phyloP scores from a whole-genome alignment of 2,797 vertebrate genomes.

The Lepus townsendii region DNA sequence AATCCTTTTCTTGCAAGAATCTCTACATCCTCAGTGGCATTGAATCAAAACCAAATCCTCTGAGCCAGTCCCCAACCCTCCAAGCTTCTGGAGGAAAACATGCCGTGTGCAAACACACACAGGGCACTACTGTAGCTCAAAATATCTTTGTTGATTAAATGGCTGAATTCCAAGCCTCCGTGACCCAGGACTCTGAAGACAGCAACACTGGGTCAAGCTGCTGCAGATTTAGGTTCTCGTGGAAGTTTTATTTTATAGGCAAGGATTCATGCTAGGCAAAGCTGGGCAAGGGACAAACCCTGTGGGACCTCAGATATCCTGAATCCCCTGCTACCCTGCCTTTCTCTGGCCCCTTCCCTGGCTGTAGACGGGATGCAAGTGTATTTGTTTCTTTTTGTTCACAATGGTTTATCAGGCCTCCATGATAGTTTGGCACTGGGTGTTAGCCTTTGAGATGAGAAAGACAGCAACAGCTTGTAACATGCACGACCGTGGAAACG shows the following conservation, averaged over 20 bases:
- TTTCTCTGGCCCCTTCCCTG: constrained; percentile 10
- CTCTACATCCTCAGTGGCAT: constrained; percentile 56
- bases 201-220: constrained; percentile 12
- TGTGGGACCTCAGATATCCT: background rate
- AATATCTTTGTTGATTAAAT: constrained; percentile 71
- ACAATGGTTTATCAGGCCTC: background rate
- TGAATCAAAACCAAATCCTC: constrained; percentile 59
- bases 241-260: background rate
- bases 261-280: constrained; percentile 37
- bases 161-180: constrained; percentile 61
- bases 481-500: background rate
- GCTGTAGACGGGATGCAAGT: background rate
- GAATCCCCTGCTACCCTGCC: background rate
- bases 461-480: background rate
- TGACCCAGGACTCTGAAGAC: constrained; percentile 54
- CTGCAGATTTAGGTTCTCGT: background rate
- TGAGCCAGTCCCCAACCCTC: background rate
- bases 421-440: background rate
- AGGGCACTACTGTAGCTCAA: constrained; percentile 49
- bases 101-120: background rate
- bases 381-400: background rate
- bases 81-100: constrained; percentile 54
- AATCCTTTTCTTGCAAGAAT: background rate
- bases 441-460: constrained; percentile 18
- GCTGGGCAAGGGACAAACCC: background rate